Percentiles rank a stretch among this genome's conserved stretches.
Evolutionary conservation across 2,113 vertebrate species (phyloP).

Genomic region (Bungarus multicinctus): DNA sequence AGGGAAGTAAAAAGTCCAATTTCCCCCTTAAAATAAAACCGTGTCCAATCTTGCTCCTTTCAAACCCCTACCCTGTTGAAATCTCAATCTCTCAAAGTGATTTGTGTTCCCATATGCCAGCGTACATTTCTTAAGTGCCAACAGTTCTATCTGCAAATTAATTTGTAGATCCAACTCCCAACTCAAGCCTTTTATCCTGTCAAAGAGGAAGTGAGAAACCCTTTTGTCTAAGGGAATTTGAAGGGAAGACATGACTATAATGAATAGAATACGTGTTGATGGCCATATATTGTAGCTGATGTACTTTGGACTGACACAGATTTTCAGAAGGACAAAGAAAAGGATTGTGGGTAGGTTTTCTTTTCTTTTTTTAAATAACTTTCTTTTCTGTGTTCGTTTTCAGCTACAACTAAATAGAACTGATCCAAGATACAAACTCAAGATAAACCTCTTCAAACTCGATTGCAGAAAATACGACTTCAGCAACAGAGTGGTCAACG

Average conservation of each 20-base stretch:
- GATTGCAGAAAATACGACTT: too few relatives aligned
- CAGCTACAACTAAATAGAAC: not conserved
- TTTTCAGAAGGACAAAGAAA: conserved; percentile 21
- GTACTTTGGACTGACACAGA: conserved; percentile 50
- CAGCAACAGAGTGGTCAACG: too few relatives aligned
- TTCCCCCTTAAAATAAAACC: not conserved
- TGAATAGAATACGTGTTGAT: conserved; percentile 23
- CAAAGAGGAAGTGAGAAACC: not conserved
- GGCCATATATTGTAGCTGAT: conserved; percentile 24
- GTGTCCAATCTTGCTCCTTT: too few relatives aligned
- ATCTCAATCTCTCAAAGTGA: not conserved
- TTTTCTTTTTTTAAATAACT: too few relatives aligned
- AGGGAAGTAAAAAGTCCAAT: not conserved
- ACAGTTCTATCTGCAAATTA: conserved; percentile 20
- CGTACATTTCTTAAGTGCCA: not conserved
- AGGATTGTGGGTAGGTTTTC: not conserved
- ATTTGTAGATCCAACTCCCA: conserved; percentile 3
- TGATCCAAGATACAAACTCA: not conserved
- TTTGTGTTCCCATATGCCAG: not conserved
- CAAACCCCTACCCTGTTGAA: not conserved
- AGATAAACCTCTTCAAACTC: too few relatives aligned
- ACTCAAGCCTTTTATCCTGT: not conserved
- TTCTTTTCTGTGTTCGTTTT: not conserved
- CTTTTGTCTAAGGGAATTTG: conserved; percentile 11
- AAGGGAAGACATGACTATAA: not conserved